phyloP scores from a whole-genome alignment of 2,797 vertebrate genomes.

The Rhinella marina region DNA sequence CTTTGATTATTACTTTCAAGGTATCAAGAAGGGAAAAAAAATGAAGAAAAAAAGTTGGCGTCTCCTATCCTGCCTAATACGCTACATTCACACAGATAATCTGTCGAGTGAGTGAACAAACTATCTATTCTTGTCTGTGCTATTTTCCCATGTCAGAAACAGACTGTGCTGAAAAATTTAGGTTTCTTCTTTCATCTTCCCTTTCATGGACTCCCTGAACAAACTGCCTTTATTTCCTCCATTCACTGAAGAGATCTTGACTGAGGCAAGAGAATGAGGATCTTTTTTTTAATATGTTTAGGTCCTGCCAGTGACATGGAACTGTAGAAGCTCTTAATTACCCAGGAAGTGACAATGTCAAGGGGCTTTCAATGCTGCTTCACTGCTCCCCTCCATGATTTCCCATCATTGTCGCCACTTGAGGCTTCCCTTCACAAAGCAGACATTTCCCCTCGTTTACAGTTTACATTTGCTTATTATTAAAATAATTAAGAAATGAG shows the following conservation, averaged over 20 bases:
- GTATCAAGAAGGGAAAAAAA: conserved; percentile 63
- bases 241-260: conserved; percentile 70
- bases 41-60: conserved; percentile 60
- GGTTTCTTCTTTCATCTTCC: conserved; percentile 76
- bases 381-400: conserved; percentile 69
- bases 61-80: conserved; percentile 66
- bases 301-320: conserved; percentile 65
- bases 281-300: conserved; percentile 67
- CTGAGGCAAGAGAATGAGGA: conserved; percentile 67
- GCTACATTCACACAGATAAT: conserved; percentile 73
- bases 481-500: not conserved
- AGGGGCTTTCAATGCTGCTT: conserved; percentile 73
- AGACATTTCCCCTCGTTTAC: conserved; percentile 64
- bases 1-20: conserved; percentile 66
- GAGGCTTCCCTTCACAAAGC: conserved; percentile 40
- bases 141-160: conserved; percentile 80
- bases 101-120: conserved; percentile 76
- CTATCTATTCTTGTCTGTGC: conserved; percentile 76
- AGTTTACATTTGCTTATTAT: conserved; percentile 63
- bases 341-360: conserved; percentile 82
- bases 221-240: conserved; percentile 77
- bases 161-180: conserved; percentile 75
- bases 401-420: conserved; percentile 74
- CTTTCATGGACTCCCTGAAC: conserved; percentile 72
- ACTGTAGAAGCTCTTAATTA: conserved; percentile 82